Evolutionary conservation across 2,888 invertebrate genomes (phyloP).

Genomic region (Nemotelus nigrinus): DNA sequence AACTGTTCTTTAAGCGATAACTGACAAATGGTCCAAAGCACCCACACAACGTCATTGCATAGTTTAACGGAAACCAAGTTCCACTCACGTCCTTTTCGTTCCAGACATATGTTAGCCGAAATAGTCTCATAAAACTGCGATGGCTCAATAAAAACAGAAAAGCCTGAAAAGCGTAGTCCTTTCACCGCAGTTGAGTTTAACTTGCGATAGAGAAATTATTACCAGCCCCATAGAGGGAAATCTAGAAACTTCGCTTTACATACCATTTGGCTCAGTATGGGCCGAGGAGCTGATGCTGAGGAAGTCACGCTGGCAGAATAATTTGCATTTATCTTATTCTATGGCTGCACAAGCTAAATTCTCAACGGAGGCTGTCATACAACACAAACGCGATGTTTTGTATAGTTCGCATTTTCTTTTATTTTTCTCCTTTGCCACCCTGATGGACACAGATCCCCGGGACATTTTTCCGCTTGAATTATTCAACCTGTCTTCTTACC

Average conservation of each 20-base stretch:
- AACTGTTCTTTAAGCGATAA: too few species aligned
- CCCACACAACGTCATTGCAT: background rate
- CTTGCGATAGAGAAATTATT: conserved; percentile 22
- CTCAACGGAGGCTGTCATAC: background rate
- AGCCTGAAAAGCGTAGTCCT: conserved; percentile 12
- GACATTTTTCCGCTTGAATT: conserved; percentile 37
- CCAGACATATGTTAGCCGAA: conserved; percentile 40
- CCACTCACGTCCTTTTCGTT: conserved; percentile 10
- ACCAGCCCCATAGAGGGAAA: conserved; percentile 21
- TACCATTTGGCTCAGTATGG: background rate
- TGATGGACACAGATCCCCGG: conserved; percentile 3
- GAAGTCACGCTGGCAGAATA: conserved; percentile 12
- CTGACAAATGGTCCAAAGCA: background rate
- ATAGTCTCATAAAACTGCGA: conserved; percentile 33
- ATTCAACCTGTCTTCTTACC: conserved; percentile 25
- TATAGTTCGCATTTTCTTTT: background rate
- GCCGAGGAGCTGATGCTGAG: background rate
- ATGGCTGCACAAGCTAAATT: background rate
- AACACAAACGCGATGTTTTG: background rate
- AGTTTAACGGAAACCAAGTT: conserved; percentile 2
- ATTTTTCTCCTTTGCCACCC: background rate
- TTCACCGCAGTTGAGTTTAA: background rate
- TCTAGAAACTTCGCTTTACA: conserved; percentile 6
- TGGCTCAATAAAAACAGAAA: conserved; percentile 37
- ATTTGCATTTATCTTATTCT: conserved; percentile 26